A percentile compares a stretch with the other conserved stretches of the same genome.
These are phyloP conservation scores for Solenodon paradoxus DNA, from an alignment of 2,113 vertebrate species.

Conservation along the genomic window DNA sequence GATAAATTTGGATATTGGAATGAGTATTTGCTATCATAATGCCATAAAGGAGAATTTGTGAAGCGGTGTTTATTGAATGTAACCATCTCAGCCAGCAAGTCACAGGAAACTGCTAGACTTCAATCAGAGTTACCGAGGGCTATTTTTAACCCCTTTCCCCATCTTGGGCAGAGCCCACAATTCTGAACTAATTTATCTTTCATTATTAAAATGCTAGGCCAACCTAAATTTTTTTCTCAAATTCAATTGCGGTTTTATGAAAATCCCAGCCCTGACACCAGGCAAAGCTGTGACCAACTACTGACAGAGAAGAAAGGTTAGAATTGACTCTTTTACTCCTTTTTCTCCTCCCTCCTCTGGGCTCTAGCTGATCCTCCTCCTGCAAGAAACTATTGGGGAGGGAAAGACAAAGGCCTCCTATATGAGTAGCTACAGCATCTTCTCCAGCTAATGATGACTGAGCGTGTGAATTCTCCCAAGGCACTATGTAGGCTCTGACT, in stretches of 20 bases:
- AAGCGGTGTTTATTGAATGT: not conserved
- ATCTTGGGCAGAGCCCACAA: not conserved
- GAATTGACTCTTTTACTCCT: not conserved
- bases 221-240: not conserved
- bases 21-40: not conserved
- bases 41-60: not conserved
- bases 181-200: not conserved
- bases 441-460: not conserved
- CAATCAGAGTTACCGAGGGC: not conserved
- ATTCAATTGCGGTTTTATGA: not conserved
- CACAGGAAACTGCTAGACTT: not conserved
- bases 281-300: not conserved
- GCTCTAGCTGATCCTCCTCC: not conserved
- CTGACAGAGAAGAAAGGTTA: not conserved
- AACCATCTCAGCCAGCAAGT: not conserved
- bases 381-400: not conserved
- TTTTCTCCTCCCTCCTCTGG: not conserved
- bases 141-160: not conserved
- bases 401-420: not conserved
- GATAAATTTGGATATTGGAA: not conserved
- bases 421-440: rapidly evolving
- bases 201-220: not conserved
- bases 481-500: not conserved
- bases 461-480: not conserved
- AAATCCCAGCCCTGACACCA: not conserved